These are phyloP conservation scores for Catharus ustulatus DNA, from an alignment of 2,797 vertebrate species.

Conservation along the genomic window DNA sequence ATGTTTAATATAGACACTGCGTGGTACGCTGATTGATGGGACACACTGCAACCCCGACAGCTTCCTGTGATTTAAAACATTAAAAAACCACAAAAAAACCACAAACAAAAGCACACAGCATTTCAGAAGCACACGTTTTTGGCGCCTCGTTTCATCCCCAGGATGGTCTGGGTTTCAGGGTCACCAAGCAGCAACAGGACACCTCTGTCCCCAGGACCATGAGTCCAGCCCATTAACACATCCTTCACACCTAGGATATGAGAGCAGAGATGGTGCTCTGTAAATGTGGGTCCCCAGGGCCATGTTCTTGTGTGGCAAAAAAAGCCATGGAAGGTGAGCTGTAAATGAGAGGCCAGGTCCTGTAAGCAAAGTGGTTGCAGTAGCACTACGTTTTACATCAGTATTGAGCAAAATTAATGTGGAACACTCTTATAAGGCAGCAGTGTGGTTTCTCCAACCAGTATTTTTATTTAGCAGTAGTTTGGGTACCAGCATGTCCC, in stretches of 20 bases:
- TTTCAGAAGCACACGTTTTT: background rate
- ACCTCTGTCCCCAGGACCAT: background rate
- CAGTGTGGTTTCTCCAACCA: background rate
- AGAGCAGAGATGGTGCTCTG: background rate
- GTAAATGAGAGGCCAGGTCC: background rate
- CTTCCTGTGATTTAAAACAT: conserved; percentile 4
- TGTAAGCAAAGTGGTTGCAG: background rate
- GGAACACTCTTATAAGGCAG: background rate
- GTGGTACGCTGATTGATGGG: conserved; percentile 15
- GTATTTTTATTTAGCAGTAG: background rate
- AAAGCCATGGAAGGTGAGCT: background rate
- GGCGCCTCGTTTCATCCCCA: accelerated
- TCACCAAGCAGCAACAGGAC: background rate
- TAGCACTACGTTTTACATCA: background rate
- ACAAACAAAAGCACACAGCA: background rate
- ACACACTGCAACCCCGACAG: background rate
- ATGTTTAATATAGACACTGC: conserved; percentile 13
- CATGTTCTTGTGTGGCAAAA: background rate
- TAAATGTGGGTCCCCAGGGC: background rate
- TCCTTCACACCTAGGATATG: background rate
- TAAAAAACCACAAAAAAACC: background rate
- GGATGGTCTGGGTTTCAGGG: background rate
- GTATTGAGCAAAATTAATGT: background rate
- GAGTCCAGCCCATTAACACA: background rate
- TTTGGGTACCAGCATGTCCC: background rate